These are phyloP conservation scores for Cecropterus lyciades DNA, from an alignment of 1,140 invertebrate genomes.

Conservation along the genomic window DNA sequence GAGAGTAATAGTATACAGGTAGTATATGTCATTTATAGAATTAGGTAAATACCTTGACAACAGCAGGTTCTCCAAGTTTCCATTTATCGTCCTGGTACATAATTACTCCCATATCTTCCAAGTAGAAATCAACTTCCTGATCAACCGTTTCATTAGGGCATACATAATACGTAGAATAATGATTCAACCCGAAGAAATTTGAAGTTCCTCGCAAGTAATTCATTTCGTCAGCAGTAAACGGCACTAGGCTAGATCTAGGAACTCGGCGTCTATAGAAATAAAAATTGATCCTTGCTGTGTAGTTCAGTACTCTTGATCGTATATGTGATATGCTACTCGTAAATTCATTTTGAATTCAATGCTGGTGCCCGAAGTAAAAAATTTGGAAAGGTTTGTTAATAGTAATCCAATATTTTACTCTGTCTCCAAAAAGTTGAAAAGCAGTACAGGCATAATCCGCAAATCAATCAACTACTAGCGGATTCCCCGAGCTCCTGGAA, in stretches of 20 bases:
- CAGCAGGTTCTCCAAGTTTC: slow-evolving; percentile 38
- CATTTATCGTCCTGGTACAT: slow-evolving; percentile 40
- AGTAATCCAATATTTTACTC: slow-evolving; percentile 88
- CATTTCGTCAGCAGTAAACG: slow-evolving; percentile 64
- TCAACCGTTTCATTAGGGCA: slow-evolving; percentile 62
- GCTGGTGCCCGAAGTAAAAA: slow-evolving; percentile 83
- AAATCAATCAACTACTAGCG: slow-evolving; percentile 85
- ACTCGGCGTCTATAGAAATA: slow-evolving; percentile 81
- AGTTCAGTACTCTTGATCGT: slow-evolving; percentile 68
- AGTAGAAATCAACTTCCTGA: not conserved
- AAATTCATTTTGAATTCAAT: slow-evolving; percentile 76
- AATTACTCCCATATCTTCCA: slow-evolving; percentile 34
- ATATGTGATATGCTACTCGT: slow-evolving; percentile 86
- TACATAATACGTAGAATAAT: slow-evolving; percentile 78
- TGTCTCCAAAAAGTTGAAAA: slow-evolving; percentile 86
- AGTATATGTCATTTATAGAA: too few relatives aligned
- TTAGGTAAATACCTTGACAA: slow-evolving; percentile 30
- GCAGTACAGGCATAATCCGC: slow-evolving; percentile 85
- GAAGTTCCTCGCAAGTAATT: slow-evolving; percentile 64
- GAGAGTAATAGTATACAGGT: too few relatives aligned
- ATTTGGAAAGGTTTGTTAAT: slow-evolving; percentile 88
- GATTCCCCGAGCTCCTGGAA: slow-evolving; percentile 87
- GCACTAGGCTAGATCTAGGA: slow-evolving; percentile 64
- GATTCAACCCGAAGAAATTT: slow-evolving; percentile 86
- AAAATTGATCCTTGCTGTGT: slow-evolving; percentile 73